Evolutionary conservation across 2,797 vertebrate species (phyloP).

Genomic region (Dryobates pubescens): DNA sequence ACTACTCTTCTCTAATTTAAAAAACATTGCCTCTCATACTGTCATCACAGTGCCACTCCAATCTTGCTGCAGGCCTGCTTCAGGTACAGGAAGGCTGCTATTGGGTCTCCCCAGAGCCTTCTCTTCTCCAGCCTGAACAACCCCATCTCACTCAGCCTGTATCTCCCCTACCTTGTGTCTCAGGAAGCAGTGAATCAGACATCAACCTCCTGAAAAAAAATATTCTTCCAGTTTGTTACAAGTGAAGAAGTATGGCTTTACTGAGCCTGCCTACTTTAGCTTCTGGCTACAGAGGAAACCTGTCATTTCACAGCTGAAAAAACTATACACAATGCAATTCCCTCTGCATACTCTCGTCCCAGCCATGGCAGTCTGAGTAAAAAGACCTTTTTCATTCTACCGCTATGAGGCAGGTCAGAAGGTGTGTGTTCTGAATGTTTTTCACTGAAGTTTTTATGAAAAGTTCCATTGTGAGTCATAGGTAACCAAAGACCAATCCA

Average conservation of each 20-base stretch:
- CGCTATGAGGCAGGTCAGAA: background rate
- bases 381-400: background rate
- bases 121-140: no score
- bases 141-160: no score
- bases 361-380: background rate
- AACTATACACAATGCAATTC: background rate
- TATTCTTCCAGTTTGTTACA: background rate
- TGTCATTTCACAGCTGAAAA: accelerated
- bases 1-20: no score
- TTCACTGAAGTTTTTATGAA: background rate
- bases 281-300: background rate
- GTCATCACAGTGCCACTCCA: no score
- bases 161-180: background rate
- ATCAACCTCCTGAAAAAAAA: background rate
- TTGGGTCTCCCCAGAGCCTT: no score
- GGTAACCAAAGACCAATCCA: background rate
- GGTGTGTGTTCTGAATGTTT: background rate
- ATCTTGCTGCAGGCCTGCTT: no score
- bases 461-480: background rate
- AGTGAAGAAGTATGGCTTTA: background rate
- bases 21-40: no score
- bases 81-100: no score
- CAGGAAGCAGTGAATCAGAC: background rate
- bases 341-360: background rate
- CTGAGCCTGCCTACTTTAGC: background rate